Evolutionary conservation across 2,888 invertebrate genomes (phyloP).

Genomic region (Pycnomerus fuliginosus): DNA sequence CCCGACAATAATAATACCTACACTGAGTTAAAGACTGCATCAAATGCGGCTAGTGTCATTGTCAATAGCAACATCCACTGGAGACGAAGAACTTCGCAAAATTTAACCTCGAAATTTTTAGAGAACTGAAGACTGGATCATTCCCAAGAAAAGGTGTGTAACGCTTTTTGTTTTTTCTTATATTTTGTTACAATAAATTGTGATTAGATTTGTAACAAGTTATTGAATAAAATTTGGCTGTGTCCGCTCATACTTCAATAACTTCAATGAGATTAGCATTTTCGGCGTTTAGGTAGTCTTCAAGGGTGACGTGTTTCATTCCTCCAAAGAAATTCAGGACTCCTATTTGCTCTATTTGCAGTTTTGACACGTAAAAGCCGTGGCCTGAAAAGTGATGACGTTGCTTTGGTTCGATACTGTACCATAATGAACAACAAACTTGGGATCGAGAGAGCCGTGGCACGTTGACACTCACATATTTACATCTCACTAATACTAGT

Average conservation of each 20-base stretch:
- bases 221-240: neutral
- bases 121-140: conserved; percentile 20
- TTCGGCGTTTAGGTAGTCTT: conserved; percentile 41
- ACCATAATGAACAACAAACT: neutral
- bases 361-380: conserved; percentile 74
- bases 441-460: too few species aligned
- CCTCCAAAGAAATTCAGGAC: conserved; percentile 83
- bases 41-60: conserved; percentile 41
- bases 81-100: conserved; percentile 53
- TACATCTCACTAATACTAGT: too few species aligned
- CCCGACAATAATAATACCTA: conserved; percentile 23
- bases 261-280: too few species aligned
- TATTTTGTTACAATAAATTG: neutral
- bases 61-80: conserved; percentile 53
- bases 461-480: too few species aligned
- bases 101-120: conserved; percentile 30
- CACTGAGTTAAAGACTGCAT: conserved; percentile 33
- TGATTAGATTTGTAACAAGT: neutral
- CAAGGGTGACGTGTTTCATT: conserved; percentile 64
- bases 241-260: too few species aligned
- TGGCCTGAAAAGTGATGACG: conserved; percentile 60
- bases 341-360: conserved; percentile 71
- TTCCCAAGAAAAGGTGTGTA: neutral
- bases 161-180: neutral
- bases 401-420: neutral